Conservation (phyloP, 2,113 vertebrate species). For the Muntiacus muntjak region DNA sequence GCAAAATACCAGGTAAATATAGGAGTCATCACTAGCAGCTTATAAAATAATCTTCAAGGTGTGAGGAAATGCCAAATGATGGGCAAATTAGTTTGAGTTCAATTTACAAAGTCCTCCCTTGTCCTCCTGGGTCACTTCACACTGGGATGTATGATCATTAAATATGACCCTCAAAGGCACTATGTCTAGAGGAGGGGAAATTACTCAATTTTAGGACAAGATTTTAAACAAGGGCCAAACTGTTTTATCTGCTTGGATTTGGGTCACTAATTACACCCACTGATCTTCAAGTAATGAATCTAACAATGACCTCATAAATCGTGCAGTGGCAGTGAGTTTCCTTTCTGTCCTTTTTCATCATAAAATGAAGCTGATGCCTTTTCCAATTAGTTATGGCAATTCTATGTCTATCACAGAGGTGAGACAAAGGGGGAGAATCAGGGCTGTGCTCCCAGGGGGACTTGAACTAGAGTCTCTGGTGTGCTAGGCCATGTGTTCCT, state of each 20-base stretch:
- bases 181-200: slow-evolving; percentile 51
- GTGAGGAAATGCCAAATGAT: neutral
- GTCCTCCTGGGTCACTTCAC: slow-evolving; percentile 52
- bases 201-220: slow-evolving; percentile 74
- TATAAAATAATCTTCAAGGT: slow-evolving; percentile 14
- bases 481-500: neutral
- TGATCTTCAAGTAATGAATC: slow-evolving; percentile 70
- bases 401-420: neutral
- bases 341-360: slow-evolving; percentile 52
- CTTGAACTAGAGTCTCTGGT: neutral
- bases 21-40: neutral
- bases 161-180: slow-evolving; percentile 59
- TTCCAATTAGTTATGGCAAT: slow-evolving; percentile 37
- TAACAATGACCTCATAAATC: slow-evolving; percentile 65
- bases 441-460: neutral
- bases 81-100: slow-evolving; percentile 51
- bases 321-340: slow-evolving; percentile 28
- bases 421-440: neutral
- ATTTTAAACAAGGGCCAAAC: slow-evolving; percentile 69
- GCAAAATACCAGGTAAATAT: neutral
- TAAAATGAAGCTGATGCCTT: slow-evolving; percentile 45
- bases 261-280: slow-evolving; percentile 70
- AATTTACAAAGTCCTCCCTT: slow-evolving; percentile 39
- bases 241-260: slow-evolving; percentile 69
- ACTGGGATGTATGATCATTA: slow-evolving; percentile 67